phyloP scores from a whole-genome alignment of 2,113 vertebrate species.

The Isurus oxyrinchus region DNA sequence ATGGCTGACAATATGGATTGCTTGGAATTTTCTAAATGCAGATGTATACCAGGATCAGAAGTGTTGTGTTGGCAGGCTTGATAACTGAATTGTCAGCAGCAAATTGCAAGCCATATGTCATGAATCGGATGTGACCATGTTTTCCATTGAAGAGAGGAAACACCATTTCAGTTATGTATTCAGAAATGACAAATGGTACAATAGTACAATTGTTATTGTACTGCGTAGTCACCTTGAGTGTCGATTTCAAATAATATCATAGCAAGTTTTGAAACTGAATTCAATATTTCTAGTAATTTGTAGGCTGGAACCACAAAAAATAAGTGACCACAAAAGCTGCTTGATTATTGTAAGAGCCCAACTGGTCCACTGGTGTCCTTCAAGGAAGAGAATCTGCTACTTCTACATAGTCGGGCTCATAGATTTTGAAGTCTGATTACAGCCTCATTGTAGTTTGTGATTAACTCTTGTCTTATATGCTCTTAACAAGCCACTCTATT shows the following conservation, averaged over 20 bases:
- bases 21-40: not conserved
- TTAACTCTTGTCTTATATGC: not conserved
- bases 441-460: not conserved
- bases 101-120: not conserved
- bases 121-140: not conserved
- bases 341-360: not conserved
- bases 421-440: not conserved
- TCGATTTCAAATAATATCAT: not conserved
- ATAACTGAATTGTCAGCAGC: not conserved
- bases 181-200: not conserved
- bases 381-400: not conserved
- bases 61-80: not conserved
- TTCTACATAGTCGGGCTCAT: not conserved
- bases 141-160: not conserved
- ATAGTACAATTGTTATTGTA: not conserved
- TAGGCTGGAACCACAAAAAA: not conserved
- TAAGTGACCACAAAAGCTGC: not conserved
- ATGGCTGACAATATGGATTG: not conserved
- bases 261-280: not conserved
- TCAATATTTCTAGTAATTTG: not conserved
- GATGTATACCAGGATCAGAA: not conserved
- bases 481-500: not conserved
- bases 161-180: not conserved
- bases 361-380: not conserved
- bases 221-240: not conserved